A percentile compares a stretch with the other conserved stretches of the same genome.
These are phyloP conservation scores for Pao palembangensis DNA, from an alignment of 2,113 vertebrate species.

Conservation along the genomic window DNA sequence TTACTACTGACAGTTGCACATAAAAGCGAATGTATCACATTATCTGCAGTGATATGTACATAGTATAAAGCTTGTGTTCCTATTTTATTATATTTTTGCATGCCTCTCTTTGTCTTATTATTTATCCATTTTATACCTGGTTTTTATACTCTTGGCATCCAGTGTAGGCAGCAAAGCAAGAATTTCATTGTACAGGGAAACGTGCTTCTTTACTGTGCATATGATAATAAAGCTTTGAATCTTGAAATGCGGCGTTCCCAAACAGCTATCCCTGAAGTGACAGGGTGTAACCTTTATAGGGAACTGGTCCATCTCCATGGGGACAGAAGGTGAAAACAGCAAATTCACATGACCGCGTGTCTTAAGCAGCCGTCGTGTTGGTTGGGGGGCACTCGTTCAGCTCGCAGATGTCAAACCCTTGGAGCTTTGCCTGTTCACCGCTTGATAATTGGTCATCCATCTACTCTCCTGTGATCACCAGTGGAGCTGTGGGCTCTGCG, in stretches of 20 bases:
- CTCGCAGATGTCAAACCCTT: conserved; percentile 60
- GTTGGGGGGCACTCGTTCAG: conserved; percentile 29
- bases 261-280: conserved; percentile 50
- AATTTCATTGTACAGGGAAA: too few species aligned
- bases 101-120: too few species aligned
- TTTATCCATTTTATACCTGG: too few species aligned
- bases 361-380: conserved; percentile 55
- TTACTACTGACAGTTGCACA: too few species aligned
- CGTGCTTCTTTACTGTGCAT: too few species aligned
- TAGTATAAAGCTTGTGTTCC: too few species aligned
- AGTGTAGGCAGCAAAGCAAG: too few species aligned
- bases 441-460: conserved; percentile 67
- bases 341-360: conserved; percentile 53
- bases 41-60: too few species aligned
- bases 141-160: too few species aligned
- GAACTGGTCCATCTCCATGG: conserved; percentile 55
- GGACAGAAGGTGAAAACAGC: conserved; percentile 46
- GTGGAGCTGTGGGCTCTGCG: conserved; percentile 61
- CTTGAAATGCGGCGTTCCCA: conserved; percentile 27
- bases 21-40: too few species aligned
- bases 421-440: conserved; percentile 55
- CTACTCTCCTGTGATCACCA: conserved; percentile 62
- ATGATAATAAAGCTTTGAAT: too few species aligned
- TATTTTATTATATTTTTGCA: too few species aligned
- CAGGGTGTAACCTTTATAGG: conserved; percentile 62